Conservation (phyloP, 2,888 invertebrate species). For the Taenaris catops region DNA sequence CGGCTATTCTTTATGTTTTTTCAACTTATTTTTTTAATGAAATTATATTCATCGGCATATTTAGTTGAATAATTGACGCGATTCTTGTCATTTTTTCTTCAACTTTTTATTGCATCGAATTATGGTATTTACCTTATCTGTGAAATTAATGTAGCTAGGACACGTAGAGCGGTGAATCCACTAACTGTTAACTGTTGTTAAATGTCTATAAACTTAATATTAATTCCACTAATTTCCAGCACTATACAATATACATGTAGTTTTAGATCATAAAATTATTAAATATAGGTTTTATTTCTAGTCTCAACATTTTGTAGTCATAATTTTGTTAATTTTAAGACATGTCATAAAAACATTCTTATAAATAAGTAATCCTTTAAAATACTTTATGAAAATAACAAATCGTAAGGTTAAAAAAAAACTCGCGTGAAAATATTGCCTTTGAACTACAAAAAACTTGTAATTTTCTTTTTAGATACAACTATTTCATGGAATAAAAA, state of each 20-base stretch:
- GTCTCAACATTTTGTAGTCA: slow-evolving; percentile 67
- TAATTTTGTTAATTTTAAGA: slow-evolving; percentile 49
- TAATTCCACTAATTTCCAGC: slow-evolving; percentile 38
- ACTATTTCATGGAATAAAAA: too few species aligned
- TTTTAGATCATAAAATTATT: slow-evolving; percentile 31
- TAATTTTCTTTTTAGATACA: not conserved
- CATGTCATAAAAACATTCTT: slow-evolving; percentile 19
- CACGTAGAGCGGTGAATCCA: slow-evolving; percentile 6
- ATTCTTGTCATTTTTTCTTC: slow-evolving; percentile 29
- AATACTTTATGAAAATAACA: slow-evolving; percentile 6
- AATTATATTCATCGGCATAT: not conserved
- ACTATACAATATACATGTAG: slow-evolving; percentile 32
- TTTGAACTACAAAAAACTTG: not conserved
- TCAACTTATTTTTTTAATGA: not conserved
- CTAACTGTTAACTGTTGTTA: too few species aligned
- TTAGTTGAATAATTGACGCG: not conserved
- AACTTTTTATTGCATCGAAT: slow-evolving; percentile 52
- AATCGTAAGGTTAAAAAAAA: slow-evolving; percentile 1
- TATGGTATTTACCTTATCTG: slow-evolving; percentile 28
- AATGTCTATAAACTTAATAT: too few species aligned
- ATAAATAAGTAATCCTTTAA: slow-evolving; percentile 7
- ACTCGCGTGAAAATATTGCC: slow-evolving; percentile 5
- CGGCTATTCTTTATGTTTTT: not conserved
- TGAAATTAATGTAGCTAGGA: slow-evolving; percentile 11
- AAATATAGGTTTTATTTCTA: slow-evolving; percentile 63